These are phyloP conservation scores for Leucania comma DNA, from an alignment of 2,888 invertebrate genomes.

Conservation along the genomic window DNA sequence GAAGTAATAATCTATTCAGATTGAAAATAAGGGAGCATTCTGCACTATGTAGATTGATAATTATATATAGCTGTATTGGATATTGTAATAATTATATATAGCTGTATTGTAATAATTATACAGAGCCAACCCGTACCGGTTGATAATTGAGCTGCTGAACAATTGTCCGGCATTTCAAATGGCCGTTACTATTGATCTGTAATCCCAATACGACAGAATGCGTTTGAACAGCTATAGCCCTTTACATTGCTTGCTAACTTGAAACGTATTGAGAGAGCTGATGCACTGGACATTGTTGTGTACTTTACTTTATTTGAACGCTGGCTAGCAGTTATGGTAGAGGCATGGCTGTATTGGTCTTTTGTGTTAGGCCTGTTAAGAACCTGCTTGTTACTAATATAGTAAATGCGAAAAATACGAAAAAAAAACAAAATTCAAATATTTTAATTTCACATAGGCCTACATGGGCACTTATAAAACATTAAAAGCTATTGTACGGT, in stretches of 20 bases:
- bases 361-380: background rate
- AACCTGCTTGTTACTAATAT: too few species aligned
- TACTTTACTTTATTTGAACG: conserved; percentile 11
- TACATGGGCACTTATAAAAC: too few species aligned
- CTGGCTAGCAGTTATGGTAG: background rate
- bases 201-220: conserved; percentile 1
- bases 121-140: conserved; percentile 3
- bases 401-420: too few species aligned
- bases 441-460: too few species aligned
- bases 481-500: too few species aligned
- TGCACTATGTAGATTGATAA: background rate
- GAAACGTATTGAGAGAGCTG: conserved; percentile 11
- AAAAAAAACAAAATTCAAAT: too few species aligned
- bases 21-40: conserved; percentile 20
- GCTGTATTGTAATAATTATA: background rate
- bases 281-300: background rate
- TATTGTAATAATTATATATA: conserved; percentile 9
- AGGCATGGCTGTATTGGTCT: background rate
- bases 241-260: conserved; percentile 10
- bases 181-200: conserved; percentile 23
- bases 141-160: conserved; percentile 6
- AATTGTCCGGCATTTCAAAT: background rate
- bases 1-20: conserved; percentile 30
- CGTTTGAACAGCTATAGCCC: conserved; percentile 5
- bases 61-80: conserved; percentile 1